Percentiles rank a stretch among this genome's conserved stretches.
Conservation (phyloP, 2,113 vertebrate genomes). For the Leptobrachium leishanense region DNA sequence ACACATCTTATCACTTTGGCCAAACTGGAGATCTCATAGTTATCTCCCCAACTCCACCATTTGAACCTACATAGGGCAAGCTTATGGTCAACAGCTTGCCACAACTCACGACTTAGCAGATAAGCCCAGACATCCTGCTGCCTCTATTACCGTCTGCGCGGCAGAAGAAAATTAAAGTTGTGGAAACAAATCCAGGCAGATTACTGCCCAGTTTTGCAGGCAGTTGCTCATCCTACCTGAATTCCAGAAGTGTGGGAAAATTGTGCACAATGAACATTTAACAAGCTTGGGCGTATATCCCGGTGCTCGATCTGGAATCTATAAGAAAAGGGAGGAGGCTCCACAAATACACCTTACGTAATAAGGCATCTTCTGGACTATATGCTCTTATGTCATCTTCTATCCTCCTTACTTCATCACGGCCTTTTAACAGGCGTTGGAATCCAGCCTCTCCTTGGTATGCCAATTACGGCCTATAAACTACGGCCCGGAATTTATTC, state of each 20-base stretch:
- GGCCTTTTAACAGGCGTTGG: conserved; percentile 9
- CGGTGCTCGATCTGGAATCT: conserved; percentile 23
- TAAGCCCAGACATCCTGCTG: too few relatives aligned
- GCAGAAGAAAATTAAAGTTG: background rate
- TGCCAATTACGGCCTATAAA: conserved; percentile 32
- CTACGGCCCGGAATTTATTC: background rate
- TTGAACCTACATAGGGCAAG: too few relatives aligned
- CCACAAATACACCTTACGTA: conserved; percentile 24
- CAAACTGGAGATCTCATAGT: too few relatives aligned
- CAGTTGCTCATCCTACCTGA: conserved; percentile 19
- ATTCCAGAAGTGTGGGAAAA: conserved; percentile 43
- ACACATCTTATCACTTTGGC: too few relatives aligned
- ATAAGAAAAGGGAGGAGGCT: conserved; percentile 20
- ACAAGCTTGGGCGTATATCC: conserved; percentile 43
- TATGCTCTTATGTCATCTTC: conserved; percentile 34
- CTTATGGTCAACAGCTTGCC: too few relatives aligned
- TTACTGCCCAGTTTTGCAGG: conserved; percentile 9
- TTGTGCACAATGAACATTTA: conserved; percentile 14
- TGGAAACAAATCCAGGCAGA: background rate
- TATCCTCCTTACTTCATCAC: conserved; percentile 19
- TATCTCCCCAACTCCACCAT: too few relatives aligned
- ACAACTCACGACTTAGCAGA: too few relatives aligned
- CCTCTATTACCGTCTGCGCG: too few relatives aligned
- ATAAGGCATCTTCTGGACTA: conserved; percentile 14
- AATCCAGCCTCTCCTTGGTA: conserved; percentile 23